A percentile compares a stretch with the other conserved stretches of the same genome.
These are phyloP conservation scores for Diogma glabrata DNA, from an alignment of 2,888 invertebrate species.

Conservation along the genomic window DNA sequence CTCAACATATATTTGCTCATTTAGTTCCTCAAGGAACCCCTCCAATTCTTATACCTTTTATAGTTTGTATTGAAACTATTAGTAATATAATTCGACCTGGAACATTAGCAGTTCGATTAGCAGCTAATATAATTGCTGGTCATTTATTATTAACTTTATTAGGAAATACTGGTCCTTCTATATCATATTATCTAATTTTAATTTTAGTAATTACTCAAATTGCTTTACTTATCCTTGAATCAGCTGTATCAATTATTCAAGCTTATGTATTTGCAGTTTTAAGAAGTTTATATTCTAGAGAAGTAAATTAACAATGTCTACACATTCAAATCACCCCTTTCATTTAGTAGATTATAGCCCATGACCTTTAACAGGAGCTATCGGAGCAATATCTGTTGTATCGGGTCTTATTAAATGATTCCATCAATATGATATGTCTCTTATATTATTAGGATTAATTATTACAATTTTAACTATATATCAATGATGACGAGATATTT, in stretches of 20 bases:
- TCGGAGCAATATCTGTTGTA: conserved; percentile 42
- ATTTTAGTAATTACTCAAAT: conserved; percentile 34
- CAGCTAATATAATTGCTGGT: conserved; percentile 65
- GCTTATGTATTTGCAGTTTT: no score
- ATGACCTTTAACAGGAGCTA: neutral
- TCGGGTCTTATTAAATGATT: conserved; percentile 51
- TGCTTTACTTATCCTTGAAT: conserved; percentile 39
- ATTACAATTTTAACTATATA: conserved; percentile 40
- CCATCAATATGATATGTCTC: conserved; percentile 43
- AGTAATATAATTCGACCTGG: conserved; percentile 61
- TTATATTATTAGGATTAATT: conserved; percentile 38
- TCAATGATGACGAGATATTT: conserved; percentile 66
- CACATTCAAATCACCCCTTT: no score
- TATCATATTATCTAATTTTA: conserved; percentile 23
- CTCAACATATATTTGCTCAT: conserved; percentile 52
- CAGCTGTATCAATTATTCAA: conserved; percentile 44
- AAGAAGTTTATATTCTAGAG: no score
- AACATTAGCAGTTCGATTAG: no score
- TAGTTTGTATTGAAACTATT: conserved; percentile 63
- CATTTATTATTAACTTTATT: conserved; percentile 53
- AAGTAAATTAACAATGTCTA: no score
- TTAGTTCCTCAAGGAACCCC: conserved; percentile 59
- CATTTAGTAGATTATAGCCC: neutral
- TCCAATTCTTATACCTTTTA: conserved; percentile 51
- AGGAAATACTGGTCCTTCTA: conserved; percentile 35